Percentiles rank a stretch among this genome's conserved stretches.
phyloP scores from a whole-genome alignment of 2,888 invertebrate species.

The Eilema caniola region DNA sequence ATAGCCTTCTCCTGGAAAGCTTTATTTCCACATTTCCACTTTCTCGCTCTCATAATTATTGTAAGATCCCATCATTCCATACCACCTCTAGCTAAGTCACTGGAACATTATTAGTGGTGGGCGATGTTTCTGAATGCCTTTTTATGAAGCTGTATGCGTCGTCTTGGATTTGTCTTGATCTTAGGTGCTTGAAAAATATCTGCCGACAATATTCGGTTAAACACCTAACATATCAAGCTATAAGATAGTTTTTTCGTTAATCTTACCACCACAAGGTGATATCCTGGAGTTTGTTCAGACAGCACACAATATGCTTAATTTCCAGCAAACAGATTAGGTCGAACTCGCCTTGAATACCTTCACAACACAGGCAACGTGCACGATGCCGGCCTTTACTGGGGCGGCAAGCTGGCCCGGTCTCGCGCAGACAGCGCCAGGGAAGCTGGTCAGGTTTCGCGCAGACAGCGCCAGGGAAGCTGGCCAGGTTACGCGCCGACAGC shows the following conservation, averaged over 20 bases:
- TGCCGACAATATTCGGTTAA: background rate
- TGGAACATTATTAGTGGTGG: background rate
- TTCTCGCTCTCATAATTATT: background rate
- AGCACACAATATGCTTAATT: too few species aligned
- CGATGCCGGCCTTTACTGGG: background rate
- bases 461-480: too few species aligned
- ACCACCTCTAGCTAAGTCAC: constrained; percentile 4
- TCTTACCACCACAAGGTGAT: background rate
- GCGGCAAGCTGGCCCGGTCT: too few species aligned
- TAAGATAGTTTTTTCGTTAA: background rate
- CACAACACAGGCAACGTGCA: too few species aligned
- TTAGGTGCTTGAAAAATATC: background rate
- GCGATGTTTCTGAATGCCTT: background rate
- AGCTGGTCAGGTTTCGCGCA: too few species aligned
- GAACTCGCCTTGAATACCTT: too few species aligned
- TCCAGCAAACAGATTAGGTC: too few species aligned
- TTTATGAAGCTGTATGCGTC: too few species aligned
- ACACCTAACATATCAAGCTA: background rate
- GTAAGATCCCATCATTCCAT: background rate
- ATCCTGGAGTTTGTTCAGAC: too few species aligned
- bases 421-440: too few species aligned
- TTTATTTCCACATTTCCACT: background rate
- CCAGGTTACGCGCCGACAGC: too few species aligned
- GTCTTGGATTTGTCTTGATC: background rate
- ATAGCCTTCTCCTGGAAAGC: background rate